Percentiles rank a stretch among this genome's conserved stretches.
Conservation (phyloP, 2,797 vertebrate species). For the Morelia viridis region DNA sequence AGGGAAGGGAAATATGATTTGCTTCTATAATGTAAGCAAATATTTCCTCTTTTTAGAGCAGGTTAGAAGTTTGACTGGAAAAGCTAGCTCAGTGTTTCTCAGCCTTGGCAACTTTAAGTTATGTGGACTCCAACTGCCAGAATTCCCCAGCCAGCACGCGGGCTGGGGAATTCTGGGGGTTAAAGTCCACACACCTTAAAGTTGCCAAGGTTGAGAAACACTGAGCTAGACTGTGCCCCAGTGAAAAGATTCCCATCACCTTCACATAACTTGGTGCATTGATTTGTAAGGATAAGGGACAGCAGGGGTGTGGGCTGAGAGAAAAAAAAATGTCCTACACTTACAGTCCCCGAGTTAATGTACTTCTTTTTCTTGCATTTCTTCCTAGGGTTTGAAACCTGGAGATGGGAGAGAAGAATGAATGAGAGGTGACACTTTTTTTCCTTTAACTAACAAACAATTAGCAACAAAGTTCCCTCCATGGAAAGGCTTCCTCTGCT, state of each 20-base stretch:
- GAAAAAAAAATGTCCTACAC: constrained; percentile 53
- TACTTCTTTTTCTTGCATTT: constrained; percentile 98
- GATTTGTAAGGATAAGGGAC: neutral
- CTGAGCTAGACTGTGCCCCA: neutral
- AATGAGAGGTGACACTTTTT: constrained; percentile 12
- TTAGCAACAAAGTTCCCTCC: neutral
- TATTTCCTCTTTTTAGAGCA: neutral
- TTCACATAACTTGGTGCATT: neutral
- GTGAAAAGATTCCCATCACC: neutral
- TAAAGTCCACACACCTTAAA: too few relatives aligned
- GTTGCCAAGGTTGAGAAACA: too few relatives aligned
- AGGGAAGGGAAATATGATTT: neutral
- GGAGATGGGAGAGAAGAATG: constrained; percentile 9
- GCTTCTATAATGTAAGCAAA: neutral
- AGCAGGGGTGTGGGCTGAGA: neutral
- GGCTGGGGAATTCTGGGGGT: too few relatives aligned
- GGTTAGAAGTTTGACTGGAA: neutral
- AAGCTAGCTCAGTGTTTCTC: too few relatives aligned
- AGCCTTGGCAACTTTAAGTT: too few relatives aligned
- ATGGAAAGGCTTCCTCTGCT: neutral
- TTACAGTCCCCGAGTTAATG: constrained; percentile 91
- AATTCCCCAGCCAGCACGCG: too few relatives aligned
- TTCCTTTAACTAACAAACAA: neutral
- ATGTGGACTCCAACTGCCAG: too few relatives aligned
- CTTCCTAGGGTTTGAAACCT: constrained; percentile 93